Percentiles rank a stretch among this genome's conserved stretches.
Evolutionary conservation across 2,797 vertebrate species (phyloP).

Genomic region (Typhlichthys eigenmanni): DNA sequence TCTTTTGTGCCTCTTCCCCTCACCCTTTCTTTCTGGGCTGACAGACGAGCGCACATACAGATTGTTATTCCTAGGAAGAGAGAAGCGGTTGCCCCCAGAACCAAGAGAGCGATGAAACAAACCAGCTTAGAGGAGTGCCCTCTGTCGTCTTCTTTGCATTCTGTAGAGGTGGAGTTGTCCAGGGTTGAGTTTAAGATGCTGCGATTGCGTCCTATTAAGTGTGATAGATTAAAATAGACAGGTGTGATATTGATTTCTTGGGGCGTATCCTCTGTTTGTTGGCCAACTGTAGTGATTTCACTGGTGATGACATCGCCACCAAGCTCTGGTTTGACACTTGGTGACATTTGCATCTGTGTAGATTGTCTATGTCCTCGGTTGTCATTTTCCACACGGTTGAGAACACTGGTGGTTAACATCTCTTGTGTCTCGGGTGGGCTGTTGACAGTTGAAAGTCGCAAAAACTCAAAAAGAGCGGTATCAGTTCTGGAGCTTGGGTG

Average conservation of each 20-base stretch:
- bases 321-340: neutral
- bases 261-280: neutral
- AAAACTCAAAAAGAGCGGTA: neutral
- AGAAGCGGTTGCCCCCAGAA: conserved; percentile 38
- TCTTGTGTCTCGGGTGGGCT: neutral
- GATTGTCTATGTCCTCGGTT: neutral
- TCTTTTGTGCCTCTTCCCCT: neutral
- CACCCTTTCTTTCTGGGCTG: conserved; percentile 16
- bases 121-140: conserved; percentile 15
- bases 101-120: conserved; percentile 54
- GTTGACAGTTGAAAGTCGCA: neutral
- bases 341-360: neutral
- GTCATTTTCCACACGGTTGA: neutral
- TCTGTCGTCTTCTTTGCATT: conserved; percentile 6
- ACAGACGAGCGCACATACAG: conserved; percentile 52
- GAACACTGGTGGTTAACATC: neutral
- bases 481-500: neutral
- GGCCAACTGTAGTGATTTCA: neutral
- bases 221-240: no score
- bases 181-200: neutral
- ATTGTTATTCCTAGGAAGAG: conserved; percentile 53
- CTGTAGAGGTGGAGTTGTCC: neutral
- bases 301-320: neutral
- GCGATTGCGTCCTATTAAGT: neutral
- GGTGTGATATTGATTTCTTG: neutral